Base-by-base conservation (phyloP, 2,888 invertebrate species). In the Cosmia pyralina region DNA sequence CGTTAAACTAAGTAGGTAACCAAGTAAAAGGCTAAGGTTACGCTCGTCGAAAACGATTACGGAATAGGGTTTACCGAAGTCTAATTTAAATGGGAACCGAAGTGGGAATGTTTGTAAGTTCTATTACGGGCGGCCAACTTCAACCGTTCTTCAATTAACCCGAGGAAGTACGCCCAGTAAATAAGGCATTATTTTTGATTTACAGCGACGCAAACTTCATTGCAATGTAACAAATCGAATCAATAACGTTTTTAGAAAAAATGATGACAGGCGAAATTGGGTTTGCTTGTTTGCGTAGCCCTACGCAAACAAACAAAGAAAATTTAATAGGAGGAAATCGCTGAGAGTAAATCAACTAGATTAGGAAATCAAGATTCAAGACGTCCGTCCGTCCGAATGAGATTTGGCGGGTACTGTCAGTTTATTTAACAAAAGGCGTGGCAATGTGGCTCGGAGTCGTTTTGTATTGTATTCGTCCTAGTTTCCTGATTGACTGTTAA, bases 181-280 rank as follows among this genome's bases (percentile, higher is more conserved):
- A 78, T 76, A 79, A 64, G 59, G 60, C 60, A 67, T 72, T 82
- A 78, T 70, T 82, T 75, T 52, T 65, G 58, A 69, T 77, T 71
- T 63, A 79, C 60, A 67, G 63, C 66, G 68, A 50, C 71, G 60
- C 17, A 65, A 85, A 81, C 70, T 74, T 72, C 63, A 77, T 75
- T 74, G 67, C 69, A 75, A 77, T 76, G 65, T 58, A 85, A 82
- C 53, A 80, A 86, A 85, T 79, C 60, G 75, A 84, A 76, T 86
- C 78, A 82, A 84, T 73, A 67, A 63, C 70, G 72, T 84, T 85
- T 72, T 82, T 77, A 78, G 57, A 69, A 73, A 87, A 88, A 88
- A 85, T 86, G 85, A 86, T 82, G 86, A 77, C 79, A 82, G 52
- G 66, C 69, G 82, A 86, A 90, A 89, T 88, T 88, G 85, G 55